Evolutionary conservation across 2,113 vertebrate species (phyloP).

Genomic region (Alectura lathami): DNA sequence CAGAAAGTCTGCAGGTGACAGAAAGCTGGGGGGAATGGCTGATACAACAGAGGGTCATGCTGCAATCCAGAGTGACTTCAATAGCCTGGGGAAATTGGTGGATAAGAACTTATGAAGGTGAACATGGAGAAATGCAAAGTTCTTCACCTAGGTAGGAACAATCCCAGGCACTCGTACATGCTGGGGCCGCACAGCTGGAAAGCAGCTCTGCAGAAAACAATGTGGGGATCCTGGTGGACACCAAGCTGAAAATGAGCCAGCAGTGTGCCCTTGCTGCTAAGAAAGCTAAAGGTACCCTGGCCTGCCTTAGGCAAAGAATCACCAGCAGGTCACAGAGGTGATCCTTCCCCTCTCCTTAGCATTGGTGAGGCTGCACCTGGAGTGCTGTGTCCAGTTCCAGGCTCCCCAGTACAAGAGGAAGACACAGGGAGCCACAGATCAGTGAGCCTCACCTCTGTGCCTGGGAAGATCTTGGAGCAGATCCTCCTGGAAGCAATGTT

Average conservation of each 20-base stretch:
- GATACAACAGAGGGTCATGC: neutral
- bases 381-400: neutral
- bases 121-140: neutral
- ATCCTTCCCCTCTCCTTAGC: neutral
- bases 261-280: neutral
- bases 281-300: neutral
- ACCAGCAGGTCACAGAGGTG: neutral
- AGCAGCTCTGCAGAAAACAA: neutral
- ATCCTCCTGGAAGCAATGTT: neutral
- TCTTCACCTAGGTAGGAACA: neutral
- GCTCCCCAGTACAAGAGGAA: neutral
- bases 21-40: neutral
- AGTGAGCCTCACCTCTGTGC: neutral
- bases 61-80: neutral
- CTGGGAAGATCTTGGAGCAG: neutral
- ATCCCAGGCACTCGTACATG: neutral
- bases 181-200: neutral
- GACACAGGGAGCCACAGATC: neutral
- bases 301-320: neutral
- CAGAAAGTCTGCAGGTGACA: neutral
- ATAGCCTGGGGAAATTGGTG: neutral
- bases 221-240: neutral
- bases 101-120: neutral
- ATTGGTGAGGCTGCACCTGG: neutral
- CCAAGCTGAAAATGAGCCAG: neutral